Base-by-base conservation (phyloP, 2,113 vertebrate genomes). In the Desmodus rotundus region DNA sequence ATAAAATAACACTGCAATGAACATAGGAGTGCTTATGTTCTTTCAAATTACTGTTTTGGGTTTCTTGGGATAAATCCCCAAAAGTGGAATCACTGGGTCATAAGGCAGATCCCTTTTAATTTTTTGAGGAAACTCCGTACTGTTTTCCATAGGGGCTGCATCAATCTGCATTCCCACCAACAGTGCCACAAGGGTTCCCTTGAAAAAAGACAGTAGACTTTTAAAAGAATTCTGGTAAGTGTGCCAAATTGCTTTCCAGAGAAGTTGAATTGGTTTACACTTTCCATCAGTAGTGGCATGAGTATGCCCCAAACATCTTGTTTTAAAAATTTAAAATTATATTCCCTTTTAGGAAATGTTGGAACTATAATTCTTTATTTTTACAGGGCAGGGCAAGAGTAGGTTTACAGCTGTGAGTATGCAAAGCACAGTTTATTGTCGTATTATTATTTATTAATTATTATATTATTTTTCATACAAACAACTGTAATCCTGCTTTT, bases 341-440 rank as follows among this genome's bases (percentile, higher is more conserved):
- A 85, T 85, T 96, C 41, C 58, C 17, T 80, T 93, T 94, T 78
- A 89, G 83, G n/a, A 85, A 74, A 88, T 85, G 16, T 87, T 67
- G 36, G 26, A 43, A 92, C 43, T 63, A 19, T 50, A n/a, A n/a
- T n/a, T n/a, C n/a, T n/a, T n/a, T n/a, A n/a, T n/a, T n/a, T n/a
- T n/a, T n/a, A n/a, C 81, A 80, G 24, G 63, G 14, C 1, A 7
- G 63, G 63, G 15, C 31, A 67, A 67, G n/a, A n/a, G 58, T 61
- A 61, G 24, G 24, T 61, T 61, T 61, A 61, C 58, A 61, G 56
- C 28, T 61, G 9, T 61, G 58, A 61, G 24, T 61, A 26, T 61
- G 9, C 58, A 28, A 61, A 61, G 58, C 24, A 28, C 58, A 61
- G 58, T 61, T 61, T 61, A 61, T 61, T 61, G 24, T 28, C 28